phyloP scores from a whole-genome alignment of 2,888 invertebrate species.

The Hyposoter didymator region DNA sequence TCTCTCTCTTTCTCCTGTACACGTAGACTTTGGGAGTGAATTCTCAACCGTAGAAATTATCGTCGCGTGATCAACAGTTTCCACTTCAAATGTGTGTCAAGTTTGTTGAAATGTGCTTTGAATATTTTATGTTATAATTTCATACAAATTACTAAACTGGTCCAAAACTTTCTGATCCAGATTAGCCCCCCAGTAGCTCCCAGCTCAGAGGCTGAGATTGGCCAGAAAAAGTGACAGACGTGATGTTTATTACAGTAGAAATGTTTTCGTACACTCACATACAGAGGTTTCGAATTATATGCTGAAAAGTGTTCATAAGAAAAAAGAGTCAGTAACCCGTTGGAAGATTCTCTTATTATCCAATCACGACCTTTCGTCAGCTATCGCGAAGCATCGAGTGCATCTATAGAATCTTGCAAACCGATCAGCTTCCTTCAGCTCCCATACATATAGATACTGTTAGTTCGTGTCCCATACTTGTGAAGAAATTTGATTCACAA shows the following conservation, averaged over 20 bases:
- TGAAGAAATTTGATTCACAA: conserved; percentile 55
- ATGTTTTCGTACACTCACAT: background rate
- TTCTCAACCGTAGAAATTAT: background rate
- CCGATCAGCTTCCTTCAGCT: conserved; percentile 50
- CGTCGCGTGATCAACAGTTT: background rate
- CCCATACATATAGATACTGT: background rate
- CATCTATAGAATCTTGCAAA: conserved; percentile 47
- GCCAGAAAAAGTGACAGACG: background rate
- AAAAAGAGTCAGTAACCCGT: conserved; percentile 30
- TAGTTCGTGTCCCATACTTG: conserved; percentile 28
- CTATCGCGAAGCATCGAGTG: conserved; percentile 42
- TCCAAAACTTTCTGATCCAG: conserved; percentile 4
- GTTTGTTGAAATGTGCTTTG: background rate
- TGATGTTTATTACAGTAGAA: conserved; percentile 11
- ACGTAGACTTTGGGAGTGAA: background rate
- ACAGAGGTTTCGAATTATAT: background rate
- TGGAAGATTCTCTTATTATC: conserved; percentile 59
- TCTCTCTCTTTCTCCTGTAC: background rate
- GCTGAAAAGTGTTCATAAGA: conserved; percentile 3
- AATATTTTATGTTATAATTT: conserved; percentile 57
- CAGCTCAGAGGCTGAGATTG: conserved; percentile 21
- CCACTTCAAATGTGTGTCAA: background rate
- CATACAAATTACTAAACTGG: conserved; percentile 16
- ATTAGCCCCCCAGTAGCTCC: background rate
- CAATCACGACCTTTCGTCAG: conserved; percentile 59